phyloP scores from a whole-genome alignment of 2,797 vertebrate species.

The Diceros bicornis region DNA sequence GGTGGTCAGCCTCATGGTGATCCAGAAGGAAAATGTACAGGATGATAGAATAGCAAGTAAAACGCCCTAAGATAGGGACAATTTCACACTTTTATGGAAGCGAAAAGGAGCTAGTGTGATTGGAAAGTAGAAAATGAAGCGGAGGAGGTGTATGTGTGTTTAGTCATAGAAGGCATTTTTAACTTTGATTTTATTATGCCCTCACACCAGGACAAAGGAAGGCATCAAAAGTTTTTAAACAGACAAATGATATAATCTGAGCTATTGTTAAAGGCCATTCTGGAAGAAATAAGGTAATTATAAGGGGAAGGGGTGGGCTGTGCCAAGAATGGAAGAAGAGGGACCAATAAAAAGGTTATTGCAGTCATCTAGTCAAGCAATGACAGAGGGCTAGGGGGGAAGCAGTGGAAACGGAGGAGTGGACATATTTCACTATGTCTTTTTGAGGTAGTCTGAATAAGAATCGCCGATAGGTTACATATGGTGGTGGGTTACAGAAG shows the following conservation, averaged over 20 bases:
- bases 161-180: neutral
- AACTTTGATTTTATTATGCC: neutral
- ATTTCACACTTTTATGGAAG: neutral
- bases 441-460: neutral
- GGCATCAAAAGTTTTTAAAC: neutral
- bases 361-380: neutral
- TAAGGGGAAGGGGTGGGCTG: neutral
- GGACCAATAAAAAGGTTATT: neutral
- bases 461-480: neutral
- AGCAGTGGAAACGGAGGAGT: neutral
- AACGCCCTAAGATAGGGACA: neutral
- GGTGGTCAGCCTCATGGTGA: neutral
- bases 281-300: neutral
- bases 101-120: neutral
- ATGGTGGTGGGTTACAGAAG: neutral
- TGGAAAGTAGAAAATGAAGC: neutral
- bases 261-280: conserved; percentile 13
- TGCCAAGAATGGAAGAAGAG: neutral
- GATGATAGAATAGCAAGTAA: neutral
- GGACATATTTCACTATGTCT: neutral
- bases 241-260: neutral
- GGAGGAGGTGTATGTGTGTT: neutral
- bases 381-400: neutral
- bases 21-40: neutral
- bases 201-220: neutral